Percentiles rank a stretch among this genome's conserved stretches.
Evolutionary conservation across 2,888 invertebrate species (phyloP).

Genomic region (Microchrysa polita): DNA sequence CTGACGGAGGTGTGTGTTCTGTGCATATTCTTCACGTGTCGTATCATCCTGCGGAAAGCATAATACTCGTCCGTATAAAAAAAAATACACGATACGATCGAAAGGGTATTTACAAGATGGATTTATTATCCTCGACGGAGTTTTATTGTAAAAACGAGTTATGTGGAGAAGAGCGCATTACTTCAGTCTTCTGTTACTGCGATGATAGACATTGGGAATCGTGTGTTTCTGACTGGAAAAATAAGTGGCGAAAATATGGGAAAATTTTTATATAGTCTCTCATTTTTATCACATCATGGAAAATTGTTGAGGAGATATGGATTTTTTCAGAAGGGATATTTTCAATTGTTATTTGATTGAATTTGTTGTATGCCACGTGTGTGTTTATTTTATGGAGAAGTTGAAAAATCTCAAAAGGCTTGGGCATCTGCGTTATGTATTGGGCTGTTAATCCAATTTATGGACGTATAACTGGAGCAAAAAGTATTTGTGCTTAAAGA

Average conservation of each 20-base stretch:
- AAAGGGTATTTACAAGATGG: constrained; percentile 40
- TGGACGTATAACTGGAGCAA: too few relatives aligned
- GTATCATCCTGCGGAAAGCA: constrained; percentile 16
- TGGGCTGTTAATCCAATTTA: too few relatives aligned
- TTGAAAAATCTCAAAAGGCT: too few relatives aligned
- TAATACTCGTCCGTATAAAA: too few relatives aligned
- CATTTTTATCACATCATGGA: neutral
- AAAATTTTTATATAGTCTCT: neutral
- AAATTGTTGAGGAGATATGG: constrained; percentile 27
- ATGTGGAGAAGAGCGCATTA: neutral
- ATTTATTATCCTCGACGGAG: constrained; percentile 27
- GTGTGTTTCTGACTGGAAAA: too few relatives aligned
- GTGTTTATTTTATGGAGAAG: too few relatives aligned
- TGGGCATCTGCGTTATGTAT: too few relatives aligned
- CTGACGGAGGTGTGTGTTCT: neutral
- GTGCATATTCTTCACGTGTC: neutral
- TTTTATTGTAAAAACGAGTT: constrained; percentile 10
- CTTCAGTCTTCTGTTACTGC: too few relatives aligned
- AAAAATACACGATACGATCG: constrained; percentile 1
- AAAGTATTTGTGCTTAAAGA: too few relatives aligned
- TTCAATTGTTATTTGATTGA: too few relatives aligned
- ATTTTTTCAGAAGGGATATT: neutral
- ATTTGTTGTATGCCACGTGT: too few relatives aligned
- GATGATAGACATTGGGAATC: neutral
- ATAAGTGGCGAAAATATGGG: neutral